Evolutionary conservation across 2,888 invertebrate genomes (phyloP).

Genomic region (Escarpia spicata): DNA sequence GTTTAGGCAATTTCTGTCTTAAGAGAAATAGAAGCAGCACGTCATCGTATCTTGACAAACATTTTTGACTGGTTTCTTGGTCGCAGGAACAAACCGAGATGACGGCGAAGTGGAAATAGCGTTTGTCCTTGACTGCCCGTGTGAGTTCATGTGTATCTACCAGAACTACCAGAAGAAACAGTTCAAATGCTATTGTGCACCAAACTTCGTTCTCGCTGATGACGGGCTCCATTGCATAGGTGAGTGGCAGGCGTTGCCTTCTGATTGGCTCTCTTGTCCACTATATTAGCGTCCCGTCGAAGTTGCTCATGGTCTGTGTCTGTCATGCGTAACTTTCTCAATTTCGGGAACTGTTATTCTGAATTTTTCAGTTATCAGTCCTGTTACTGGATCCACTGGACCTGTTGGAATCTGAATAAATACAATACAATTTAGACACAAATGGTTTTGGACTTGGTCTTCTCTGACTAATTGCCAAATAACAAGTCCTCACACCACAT

Average conservation of each 20-base stretch:
- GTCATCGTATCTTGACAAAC: background rate
- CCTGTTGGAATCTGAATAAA: too few relatives aligned
- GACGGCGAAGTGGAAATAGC: conserved; percentile 46
- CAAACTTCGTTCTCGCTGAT: conserved; percentile 37
- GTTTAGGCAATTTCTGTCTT: background rate
- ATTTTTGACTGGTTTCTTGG: background rate
- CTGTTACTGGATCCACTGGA: too few relatives aligned
- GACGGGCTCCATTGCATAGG: conserved; percentile 38
- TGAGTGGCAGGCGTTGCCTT: conserved; percentile 22
- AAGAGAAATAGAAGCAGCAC: background rate
- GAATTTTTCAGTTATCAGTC: too few relatives aligned
- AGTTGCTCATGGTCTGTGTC: background rate
- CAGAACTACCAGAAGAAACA: conserved; percentile 53
- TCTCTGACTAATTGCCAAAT: too few relatives aligned
- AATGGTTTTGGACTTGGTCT: too few relatives aligned
- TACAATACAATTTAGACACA: too few relatives aligned
- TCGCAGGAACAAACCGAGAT: conserved; percentile 33
- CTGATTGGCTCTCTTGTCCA: background rate
- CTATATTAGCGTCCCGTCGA: background rate
- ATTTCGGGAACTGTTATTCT: too few relatives aligned
- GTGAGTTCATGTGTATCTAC: conserved; percentile 45
- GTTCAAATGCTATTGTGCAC: conserved; percentile 40
- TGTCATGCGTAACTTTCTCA: background rate
- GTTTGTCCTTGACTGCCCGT: conserved; percentile 42
- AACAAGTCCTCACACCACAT: too few relatives aligned